Evolutionary conservation across 1,140 invertebrate species (phyloP), one percentile per base, ranked within the genome.

Genomic region (Papilio polyxenes): DNA sequence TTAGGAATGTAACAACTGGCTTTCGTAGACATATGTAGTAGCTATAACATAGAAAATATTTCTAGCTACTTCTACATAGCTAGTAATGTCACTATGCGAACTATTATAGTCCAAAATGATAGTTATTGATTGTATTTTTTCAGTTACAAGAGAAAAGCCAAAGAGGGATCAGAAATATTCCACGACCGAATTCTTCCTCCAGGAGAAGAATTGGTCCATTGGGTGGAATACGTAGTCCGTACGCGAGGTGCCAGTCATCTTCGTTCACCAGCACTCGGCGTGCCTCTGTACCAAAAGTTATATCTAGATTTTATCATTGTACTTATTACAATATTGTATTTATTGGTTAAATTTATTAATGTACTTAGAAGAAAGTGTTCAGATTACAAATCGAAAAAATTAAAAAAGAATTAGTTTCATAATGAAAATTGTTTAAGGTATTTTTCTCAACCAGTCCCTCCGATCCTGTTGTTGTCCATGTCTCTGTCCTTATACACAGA

Each of bases 181-280:
- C 90, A 92, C 80, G 86, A 90, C 62, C 84, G 91, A 0, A 86
- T 86, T 8, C 69, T 89, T 40, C 78, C 78, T 8, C 91, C 92
- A 3, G 84, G 87, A 3, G 85, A 85, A 3, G 86, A 90, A 44
- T 44, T 92, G 5, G 83, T 88, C 0, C 86, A 89, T 65, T 91
- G 91, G 88, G 79, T 89, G 0, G 87, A 92, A 40, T 85, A 92
- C 62, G 89, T 91, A 3, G 83, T 91, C 7, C 77, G 81, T 3
- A 92, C 91, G 0, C 56, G 84, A 10, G 91, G 91, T 4, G 90
- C 90, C 0, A 76, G 15, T 1, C 89, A 92, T 76, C 79, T 92
- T 3, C 84, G 86, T 40, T 91, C 90, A 2, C 84, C 86, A 0
- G 88, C 88, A 2, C 77, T 91, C n/a, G 44, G 77, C 15, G 62